A percentile compares a stretch with the other conserved stretches of the same genome.
phyloP scores from a whole-genome alignment of 2,797 vertebrate genomes.

The Hipposideros larvatus region DNA sequence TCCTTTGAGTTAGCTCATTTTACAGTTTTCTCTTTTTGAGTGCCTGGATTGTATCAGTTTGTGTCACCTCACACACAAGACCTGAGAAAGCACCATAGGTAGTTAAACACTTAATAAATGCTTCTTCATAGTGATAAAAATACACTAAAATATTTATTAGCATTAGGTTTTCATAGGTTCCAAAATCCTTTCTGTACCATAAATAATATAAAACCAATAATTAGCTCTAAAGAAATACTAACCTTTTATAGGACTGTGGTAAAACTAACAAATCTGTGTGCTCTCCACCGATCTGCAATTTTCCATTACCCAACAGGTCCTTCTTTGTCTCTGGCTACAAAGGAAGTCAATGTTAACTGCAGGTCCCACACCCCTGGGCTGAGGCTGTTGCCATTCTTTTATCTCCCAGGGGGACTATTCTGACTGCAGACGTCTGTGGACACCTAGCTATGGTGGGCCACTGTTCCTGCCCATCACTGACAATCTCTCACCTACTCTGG shows the following conservation, averaged over 20 bases:
- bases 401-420: not conserved
- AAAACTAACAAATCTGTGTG: not conserved
- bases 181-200: not conserved
- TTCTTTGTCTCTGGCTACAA: not conserved
- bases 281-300: not conserved
- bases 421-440: not conserved
- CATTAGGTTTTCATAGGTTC: not conserved
- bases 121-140: not conserved
- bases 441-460: accelerated
- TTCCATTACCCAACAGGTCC: not conserved
- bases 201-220: slow-evolving; percentile 9
- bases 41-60: not conserved
- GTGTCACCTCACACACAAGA: not conserved
- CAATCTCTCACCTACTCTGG: not conserved
- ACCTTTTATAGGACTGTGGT: not conserved
- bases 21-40: not conserved
- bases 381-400: not conserved
- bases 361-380: not conserved
- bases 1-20: not conserved
- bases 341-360: not conserved
- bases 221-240: slow-evolving; percentile 27
- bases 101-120: not conserved
- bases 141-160: slow-evolving; percentile 12
- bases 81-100: not conserved
- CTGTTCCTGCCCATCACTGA: accelerated